Evolutionary conservation across 1,140 invertebrate species (phyloP).

Genomic region (Drosophila virilis): DNA sequence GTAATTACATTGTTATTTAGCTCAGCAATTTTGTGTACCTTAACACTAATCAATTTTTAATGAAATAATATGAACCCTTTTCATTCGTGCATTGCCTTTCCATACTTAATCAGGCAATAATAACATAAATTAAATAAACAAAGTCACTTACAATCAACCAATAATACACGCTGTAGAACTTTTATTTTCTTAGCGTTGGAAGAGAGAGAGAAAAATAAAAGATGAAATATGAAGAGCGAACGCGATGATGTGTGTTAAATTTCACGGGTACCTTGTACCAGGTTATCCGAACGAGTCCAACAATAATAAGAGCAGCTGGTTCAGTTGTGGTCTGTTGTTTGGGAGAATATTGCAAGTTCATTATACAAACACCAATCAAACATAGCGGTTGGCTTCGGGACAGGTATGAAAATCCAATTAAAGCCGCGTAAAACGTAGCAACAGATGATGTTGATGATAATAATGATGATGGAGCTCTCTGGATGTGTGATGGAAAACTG

Average conservation of each 20-base stretch:
- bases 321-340: slow-evolving; percentile 1
- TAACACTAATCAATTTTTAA: slow-evolving; percentile 73
- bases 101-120: slow-evolving; percentile 80
- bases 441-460: slow-evolving; percentile 56
- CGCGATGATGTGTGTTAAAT: slow-evolving; percentile 76
- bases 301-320: slow-evolving; percentile 49
- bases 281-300: slow-evolving; percentile 13
- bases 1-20: slow-evolving; percentile 59
- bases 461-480: slow-evolving; percentile 32
- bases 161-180: slow-evolving; percentile 43
- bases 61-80: slow-evolving; percentile 62
- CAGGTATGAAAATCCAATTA: slow-evolving; percentile 82
- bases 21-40: slow-evolving; percentile 33
- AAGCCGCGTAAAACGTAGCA: slow-evolving; percentile 64
- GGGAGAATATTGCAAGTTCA: slow-evolving; percentile 79
- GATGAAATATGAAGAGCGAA: slow-evolving; percentile 28
- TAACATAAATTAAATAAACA: slow-evolving; percentile 83
- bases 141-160: slow-evolving; percentile 51
- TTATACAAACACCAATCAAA: slow-evolving; percentile 82
- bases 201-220: not conserved
- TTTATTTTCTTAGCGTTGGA: slow-evolving; percentile 64
- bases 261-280: slow-evolving; percentile 56
- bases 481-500: slow-evolving; percentile 68
- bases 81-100: slow-evolving; percentile 36
- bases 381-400: slow-evolving; percentile 37